These are phyloP conservation scores for Acanthacorydalis orientalis DNA, from an alignment of 2,888 invertebrate genomes.

Conservation along the genomic window DNA sequence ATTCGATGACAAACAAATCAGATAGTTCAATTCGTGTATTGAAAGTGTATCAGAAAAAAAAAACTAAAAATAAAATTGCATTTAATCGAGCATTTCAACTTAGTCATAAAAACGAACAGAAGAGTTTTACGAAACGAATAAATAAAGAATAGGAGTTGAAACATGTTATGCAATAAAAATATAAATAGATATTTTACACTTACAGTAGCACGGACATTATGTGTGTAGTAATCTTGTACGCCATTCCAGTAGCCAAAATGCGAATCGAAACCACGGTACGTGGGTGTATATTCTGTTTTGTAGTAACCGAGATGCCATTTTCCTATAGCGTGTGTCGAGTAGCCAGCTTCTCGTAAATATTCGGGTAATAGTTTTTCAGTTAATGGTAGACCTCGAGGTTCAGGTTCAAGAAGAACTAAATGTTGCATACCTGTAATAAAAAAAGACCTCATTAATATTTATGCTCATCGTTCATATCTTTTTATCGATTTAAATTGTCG, in stretches of 20 bases:
- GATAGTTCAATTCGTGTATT: too few relatives aligned
- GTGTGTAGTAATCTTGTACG: conserved; percentile 62
- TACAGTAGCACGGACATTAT: conserved; percentile 32
- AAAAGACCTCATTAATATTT: neutral
- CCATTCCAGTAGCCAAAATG: conserved; percentile 79
- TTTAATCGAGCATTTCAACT: too few relatives aligned
- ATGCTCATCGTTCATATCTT: too few relatives aligned
- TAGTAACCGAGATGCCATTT: conserved; percentile 81
- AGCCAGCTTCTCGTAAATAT: conserved; percentile 49
- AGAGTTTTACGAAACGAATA: too few relatives aligned
- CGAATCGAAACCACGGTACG: conserved; percentile 57
- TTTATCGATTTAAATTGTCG: too few relatives aligned
- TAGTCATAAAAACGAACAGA: too few relatives aligned
- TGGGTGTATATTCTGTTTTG: conserved; percentile 50
- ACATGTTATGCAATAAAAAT: too few relatives aligned
- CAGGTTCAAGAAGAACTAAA: conserved; percentile 46
- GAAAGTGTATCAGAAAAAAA: too few relatives aligned
- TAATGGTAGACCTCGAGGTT: conserved; percentile 57
- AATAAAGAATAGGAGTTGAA: too few relatives aligned
- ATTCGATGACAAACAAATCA: too few relatives aligned
- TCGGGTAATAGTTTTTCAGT: conserved; percentile 37
- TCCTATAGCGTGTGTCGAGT: conserved; percentile 60
- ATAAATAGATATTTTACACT: conserved; percentile 10
- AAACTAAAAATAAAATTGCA: too few relatives aligned
- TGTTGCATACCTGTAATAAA: conserved; percentile 48